These are phyloP conservation scores for Homalodisca vitripennis DNA, from an alignment of 1,140 invertebrate species.

Conservation along the genomic window DNA sequence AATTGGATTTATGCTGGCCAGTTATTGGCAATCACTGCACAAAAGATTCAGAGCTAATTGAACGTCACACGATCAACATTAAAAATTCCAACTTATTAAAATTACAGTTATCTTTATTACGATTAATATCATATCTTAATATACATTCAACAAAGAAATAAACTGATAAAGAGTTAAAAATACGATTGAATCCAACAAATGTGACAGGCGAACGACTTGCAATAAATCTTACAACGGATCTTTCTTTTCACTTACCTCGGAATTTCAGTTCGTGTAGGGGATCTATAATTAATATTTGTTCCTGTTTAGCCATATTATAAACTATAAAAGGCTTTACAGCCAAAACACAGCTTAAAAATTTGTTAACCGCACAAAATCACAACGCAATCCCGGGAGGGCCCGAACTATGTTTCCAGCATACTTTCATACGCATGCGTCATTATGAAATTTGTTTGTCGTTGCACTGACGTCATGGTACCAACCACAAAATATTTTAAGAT, in stretches of 20 bases:
- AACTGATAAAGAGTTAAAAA: too few species aligned
- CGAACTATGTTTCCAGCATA: slow-evolving; percentile 38
- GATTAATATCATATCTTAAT: too few species aligned
- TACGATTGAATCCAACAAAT: too few species aligned
- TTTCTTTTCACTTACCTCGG: slow-evolving; percentile 62
- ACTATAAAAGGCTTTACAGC: slow-evolving; percentile 33
- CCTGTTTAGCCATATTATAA: slow-evolving; percentile 50
- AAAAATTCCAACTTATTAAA: too few species aligned
- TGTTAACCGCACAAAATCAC: slow-evolving; percentile 33
- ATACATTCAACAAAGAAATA: too few species aligned
- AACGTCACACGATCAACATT: too few species aligned
- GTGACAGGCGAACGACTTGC: too few species aligned
- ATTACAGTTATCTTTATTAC: too few species aligned
- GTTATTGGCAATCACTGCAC: too few species aligned
- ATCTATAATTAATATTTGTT: slow-evolving; percentile 70
- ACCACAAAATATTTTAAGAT: background rate
- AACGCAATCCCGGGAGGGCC: slow-evolving; percentile 41
- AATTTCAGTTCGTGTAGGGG: slow-evolving; percentile 71
- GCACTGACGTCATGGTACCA: slow-evolving; percentile 21
- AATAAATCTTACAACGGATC: too few species aligned
- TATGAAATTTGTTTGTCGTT: slow-evolving; percentile 37
- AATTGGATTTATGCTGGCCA: slow-evolving; percentile 11
- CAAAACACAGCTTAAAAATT: slow-evolving; percentile 25
- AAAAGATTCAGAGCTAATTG: too few species aligned
- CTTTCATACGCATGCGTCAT: slow-evolving; percentile 50